Evolutionary conservation across 2,113 vertebrate species (phyloP).

Genomic region (Dasyurus viverrinus): DNA sequence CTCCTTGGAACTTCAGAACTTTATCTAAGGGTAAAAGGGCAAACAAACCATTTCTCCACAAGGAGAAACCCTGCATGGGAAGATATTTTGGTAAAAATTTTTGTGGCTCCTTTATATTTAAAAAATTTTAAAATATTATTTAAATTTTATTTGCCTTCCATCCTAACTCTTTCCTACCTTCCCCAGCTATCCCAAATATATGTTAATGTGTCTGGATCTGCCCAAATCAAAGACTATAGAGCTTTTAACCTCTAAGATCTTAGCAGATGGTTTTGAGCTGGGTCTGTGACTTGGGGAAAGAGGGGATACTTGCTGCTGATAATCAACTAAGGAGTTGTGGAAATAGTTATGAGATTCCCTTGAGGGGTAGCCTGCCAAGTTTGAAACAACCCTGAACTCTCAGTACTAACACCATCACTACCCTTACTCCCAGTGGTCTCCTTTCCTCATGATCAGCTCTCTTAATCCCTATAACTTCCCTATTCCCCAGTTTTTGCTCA

Average conservation of each 20-base stretch:
- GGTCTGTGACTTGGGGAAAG: no score
- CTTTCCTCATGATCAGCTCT: not conserved
- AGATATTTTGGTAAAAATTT: not conserved
- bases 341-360: no score
- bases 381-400: not conserved
- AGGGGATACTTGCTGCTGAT: conserved; percentile 50
- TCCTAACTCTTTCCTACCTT: not conserved
- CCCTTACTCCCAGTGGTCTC: not conserved
- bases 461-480: no score
- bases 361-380: conserved; percentile 31
- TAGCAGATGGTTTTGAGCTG: no score
- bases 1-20: not conserved
- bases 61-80: not conserved
- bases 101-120: not conserved
- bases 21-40: not conserved
- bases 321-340: not conserved
- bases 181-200: not conserved
- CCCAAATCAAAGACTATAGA: conserved; percentile 49
- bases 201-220: not conserved
- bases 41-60: not conserved
- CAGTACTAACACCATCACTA: no score
- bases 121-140: conserved; percentile 54
- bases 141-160: conserved; percentile 65
- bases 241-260: conserved; percentile 18
- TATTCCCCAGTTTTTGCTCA: not conserved